These are phyloP conservation scores for Terebella lapidaria DNA, from an alignment of 2,888 invertebrate species.

Conservation along the genomic window DNA sequence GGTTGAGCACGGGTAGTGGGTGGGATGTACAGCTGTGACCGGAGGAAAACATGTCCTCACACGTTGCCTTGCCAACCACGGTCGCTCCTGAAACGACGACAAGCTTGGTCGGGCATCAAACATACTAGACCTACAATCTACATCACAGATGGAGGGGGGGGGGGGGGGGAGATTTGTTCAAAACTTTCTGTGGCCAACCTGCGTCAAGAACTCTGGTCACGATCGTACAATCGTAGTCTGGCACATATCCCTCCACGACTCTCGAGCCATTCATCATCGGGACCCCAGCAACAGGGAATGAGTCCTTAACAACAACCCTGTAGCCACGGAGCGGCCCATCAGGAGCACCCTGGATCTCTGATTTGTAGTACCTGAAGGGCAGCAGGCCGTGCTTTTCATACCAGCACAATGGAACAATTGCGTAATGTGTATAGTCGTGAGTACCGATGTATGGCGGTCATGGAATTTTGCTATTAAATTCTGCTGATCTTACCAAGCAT, in stretches of 20 bases:
- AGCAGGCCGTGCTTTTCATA: too few species aligned
- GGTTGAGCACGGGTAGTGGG: neutral
- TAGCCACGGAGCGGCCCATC: constrained; percentile 39
- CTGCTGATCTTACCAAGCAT: constrained; percentile 28
- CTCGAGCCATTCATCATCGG: constrained; percentile 42
- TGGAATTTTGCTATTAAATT: too few species aligned
- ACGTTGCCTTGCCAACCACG: neutral
- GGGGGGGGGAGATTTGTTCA: too few species aligned
- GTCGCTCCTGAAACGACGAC: neutral
- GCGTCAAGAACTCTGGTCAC: constrained; percentile 42
- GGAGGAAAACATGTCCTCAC: neutral
- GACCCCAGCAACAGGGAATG: constrained; percentile 40
- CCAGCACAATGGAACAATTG: too few species aligned
- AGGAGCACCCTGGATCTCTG: constrained; percentile 35
- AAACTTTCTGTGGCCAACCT: too few species aligned
- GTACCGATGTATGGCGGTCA: too few species aligned
- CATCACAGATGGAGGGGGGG: too few species aligned
- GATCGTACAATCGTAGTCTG: too few species aligned
- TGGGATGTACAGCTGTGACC: neutral
- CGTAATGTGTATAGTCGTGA: too few species aligned
- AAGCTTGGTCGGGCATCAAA: too few species aligned
- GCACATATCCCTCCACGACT: constrained; percentile 36
- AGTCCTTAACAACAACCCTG: constrained; percentile 43
- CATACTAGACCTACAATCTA: too few species aligned
- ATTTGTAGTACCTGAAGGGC: constrained; percentile 41